A percentile compares a stretch with the other conserved stretches of the same genome.
Conservation (phyloP, 2,888 invertebrate species). For the Bibio marci region DNA sequence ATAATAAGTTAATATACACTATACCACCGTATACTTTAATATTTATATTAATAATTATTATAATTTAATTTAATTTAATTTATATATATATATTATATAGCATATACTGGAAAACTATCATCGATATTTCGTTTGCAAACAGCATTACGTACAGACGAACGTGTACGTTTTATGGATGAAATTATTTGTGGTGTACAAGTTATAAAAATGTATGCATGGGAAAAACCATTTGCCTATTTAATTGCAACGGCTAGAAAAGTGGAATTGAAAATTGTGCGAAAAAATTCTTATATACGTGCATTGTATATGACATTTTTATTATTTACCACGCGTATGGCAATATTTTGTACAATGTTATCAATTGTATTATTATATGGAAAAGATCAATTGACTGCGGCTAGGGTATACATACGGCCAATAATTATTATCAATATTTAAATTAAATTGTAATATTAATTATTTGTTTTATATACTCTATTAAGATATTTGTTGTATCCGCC, state of each 20-base stretch:
- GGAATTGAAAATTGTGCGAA: conserved; percentile 39
- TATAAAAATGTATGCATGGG: conserved; percentile 90
- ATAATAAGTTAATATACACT: too few species aligned
- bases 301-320: conserved; percentile 58
- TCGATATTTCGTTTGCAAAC: conserved; percentile 30
- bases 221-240: conserved; percentile 63
- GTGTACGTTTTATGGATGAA: conserved; percentile 63
- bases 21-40: too few species aligned
- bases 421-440: neutral
- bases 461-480: too few species aligned
- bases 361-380: conserved; percentile 40
- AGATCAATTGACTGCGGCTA: conserved; percentile 50
- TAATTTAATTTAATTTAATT: too few species aligned
- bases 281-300: conserved; percentile 44
- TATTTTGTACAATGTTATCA: conserved; percentile 56
- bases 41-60: too few species aligned
- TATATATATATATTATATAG: conserved; percentile 8
- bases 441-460: neutral
- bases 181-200: conserved; percentile 52
- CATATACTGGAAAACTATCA: conserved; percentile 18
- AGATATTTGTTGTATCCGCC: conserved; percentile 37
- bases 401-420: conserved; percentile 34
- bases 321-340: conserved; percentile 63
- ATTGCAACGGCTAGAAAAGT: conserved; percentile 50
- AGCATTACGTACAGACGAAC: conserved; percentile 47